Percentiles rank a stretch among this genome's conserved stretches.
phyloP scores from a whole-genome alignment of 2,797 vertebrate genomes.

The Poeciliopsis paucimaculata region DNA sequence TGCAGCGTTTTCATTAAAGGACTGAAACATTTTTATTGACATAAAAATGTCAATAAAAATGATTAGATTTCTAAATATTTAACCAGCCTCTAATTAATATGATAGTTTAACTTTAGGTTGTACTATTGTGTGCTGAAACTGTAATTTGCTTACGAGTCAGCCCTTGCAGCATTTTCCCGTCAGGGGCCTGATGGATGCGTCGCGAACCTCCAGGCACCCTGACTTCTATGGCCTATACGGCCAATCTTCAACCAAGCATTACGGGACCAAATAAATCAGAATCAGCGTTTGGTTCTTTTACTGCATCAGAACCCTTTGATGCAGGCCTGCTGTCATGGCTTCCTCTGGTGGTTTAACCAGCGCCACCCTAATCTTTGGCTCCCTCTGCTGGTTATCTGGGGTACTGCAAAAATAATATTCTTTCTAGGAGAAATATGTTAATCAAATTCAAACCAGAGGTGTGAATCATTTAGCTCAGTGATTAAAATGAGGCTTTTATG shows the following conservation, averaged over 20 bases:
- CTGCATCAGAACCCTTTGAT: too few species aligned
- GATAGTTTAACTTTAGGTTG: constrained; percentile 21
- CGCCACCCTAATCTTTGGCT: not conserved
- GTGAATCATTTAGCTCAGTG: not conserved
- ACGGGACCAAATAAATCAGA: too few species aligned
- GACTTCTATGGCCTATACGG: too few species aligned
- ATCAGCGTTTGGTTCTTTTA: too few species aligned
- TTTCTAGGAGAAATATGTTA: not conserved
- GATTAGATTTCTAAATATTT: constrained; percentile 41
- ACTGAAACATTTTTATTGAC: not conserved
- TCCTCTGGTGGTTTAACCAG: too few species aligned
- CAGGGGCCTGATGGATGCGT: too few species aligned
- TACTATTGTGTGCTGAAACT: constrained; percentile 39
- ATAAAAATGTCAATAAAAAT: too few species aligned
- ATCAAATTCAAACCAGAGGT: not conserved
- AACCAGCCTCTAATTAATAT: constrained; percentile 20
- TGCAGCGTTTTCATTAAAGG: too few species aligned
- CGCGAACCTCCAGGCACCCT: too few species aligned
- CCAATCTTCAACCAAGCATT: too few species aligned
- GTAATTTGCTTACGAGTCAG: constrained; percentile 36
- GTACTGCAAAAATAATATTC: not conserved
- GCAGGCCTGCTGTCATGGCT: not conserved
- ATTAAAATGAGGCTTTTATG: not conserved
- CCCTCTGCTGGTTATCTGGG: not conserved
- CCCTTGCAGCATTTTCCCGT: too few species aligned